Evolutionary conservation across 2,888 invertebrate genomes (phyloP).

Genomic region (Nasonia oneida): DNA sequence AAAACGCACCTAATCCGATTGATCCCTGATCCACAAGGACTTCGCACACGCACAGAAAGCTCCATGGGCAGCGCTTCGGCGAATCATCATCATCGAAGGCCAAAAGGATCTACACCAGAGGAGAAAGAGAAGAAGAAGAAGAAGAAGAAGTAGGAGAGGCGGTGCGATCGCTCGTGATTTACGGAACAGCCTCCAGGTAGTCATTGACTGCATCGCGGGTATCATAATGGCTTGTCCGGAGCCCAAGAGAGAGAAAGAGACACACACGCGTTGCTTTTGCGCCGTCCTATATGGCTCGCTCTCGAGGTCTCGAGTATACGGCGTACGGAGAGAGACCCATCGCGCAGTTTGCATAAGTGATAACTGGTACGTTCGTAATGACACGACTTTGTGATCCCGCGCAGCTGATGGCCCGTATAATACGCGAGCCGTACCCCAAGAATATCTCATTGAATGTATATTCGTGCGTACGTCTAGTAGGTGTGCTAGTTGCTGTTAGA

Average conservation of each 20-base stretch:
- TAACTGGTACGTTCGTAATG: neutral
- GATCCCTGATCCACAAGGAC: neutral
- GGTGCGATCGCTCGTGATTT: constrained; percentile 17
- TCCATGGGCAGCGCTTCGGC: neutral
- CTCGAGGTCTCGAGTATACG: constrained; percentile 1
- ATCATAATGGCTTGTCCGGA: constrained; percentile 2
- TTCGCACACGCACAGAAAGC: neutral
- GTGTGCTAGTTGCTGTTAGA: neutral
- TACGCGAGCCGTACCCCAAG: neutral
- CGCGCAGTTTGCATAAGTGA: constrained; percentile 20
- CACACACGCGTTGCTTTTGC: neutral
- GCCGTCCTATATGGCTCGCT: neutral
- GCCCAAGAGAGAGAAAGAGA: neutral
- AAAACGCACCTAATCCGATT: neutral
- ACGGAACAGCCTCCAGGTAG: constrained; percentile 13
- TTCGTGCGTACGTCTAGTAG: neutral
- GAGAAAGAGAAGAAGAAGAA: neutral
- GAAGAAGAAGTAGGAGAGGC: no score
- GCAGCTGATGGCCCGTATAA: neutral
- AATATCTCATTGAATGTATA: neutral
- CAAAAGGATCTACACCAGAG: neutral
- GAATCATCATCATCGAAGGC: constrained; percentile 15
- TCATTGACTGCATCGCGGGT: constrained; percentile 10
- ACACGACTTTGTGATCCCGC: constrained; percentile 13
- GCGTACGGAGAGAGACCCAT: constrained; percentile 15